phyloP scores from a whole-genome alignment of 2,797 vertebrate species.

The Sebastes jordani region DNA sequence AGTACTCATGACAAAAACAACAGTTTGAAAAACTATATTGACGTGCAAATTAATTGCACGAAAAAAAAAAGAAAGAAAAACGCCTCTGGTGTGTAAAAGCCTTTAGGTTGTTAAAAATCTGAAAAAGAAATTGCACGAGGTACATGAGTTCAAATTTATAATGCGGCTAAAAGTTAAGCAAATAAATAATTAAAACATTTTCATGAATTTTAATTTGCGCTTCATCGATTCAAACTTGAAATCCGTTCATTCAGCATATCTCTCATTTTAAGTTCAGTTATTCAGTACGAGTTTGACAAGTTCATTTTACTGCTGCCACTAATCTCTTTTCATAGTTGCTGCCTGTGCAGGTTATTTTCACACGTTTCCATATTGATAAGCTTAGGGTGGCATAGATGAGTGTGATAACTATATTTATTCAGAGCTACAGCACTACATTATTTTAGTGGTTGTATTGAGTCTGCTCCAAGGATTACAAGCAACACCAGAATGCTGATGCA shows the following conservation, averaged over 20 bases:
- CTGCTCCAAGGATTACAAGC: constrained; percentile 6
- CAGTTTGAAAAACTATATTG: too few species aligned
- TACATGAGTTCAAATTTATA: not conserved
- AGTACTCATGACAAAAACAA: too few species aligned
- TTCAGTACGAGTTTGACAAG: constrained; percentile 21
- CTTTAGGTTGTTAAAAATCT: not conserved
- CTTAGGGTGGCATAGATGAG: not conserved
- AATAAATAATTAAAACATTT: not conserved
- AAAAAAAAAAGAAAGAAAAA: too few species aligned
- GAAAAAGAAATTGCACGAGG: not conserved
- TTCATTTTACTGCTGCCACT: constrained; percentile 10
- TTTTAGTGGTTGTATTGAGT: not conserved
- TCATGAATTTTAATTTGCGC: not conserved
- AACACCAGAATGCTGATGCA: constrained; percentile 18
- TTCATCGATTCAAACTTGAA: not conserved
- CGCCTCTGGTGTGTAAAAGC: too few species aligned
- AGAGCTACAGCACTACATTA: not conserved
- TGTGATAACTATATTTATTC: constrained; percentile 26
- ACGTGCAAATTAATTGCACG: too few species aligned
- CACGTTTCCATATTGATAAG: constrained; percentile 17
- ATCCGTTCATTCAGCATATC: not conserved
- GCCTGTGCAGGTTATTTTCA: constrained; percentile 29
- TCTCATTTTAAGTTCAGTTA: constrained; percentile 8
- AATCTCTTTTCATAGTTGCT: constrained; percentile 20
- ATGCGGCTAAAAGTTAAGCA: not conserved